These are phyloP conservation scores for Hylyphantes graminicola DNA, from an alignment of 1,140 invertebrate genomes.

Conservation along the genomic window DNA sequence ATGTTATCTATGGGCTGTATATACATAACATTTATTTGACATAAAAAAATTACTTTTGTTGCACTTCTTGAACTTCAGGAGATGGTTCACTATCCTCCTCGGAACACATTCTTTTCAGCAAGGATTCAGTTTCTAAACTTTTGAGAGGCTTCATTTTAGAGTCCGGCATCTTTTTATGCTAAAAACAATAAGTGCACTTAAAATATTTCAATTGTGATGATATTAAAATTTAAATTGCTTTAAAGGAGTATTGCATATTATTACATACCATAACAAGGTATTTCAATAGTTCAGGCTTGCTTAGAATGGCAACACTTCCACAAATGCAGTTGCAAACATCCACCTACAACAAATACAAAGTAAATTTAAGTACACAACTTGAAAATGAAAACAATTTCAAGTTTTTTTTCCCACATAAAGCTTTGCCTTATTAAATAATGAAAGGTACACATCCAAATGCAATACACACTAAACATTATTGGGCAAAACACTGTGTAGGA, in stretches of 20 bases:
- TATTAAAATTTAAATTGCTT: not conserved
- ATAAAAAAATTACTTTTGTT: constrained; percentile 26
- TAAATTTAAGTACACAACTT: not conserved
- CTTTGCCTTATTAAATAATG: too few relatives aligned
- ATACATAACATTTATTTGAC: not conserved
- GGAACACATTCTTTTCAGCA: constrained; percentile 16
- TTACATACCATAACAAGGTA: constrained; percentile 66
- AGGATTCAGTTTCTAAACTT: constrained; percentile 28
- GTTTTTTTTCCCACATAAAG: too few relatives aligned
- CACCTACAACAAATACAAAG: constrained; percentile 56
- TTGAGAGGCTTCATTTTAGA: constrained; percentile 25
- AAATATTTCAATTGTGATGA: not conserved
- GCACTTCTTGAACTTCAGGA: constrained; percentile 34
- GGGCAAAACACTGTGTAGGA: too few relatives aligned
- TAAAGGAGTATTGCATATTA: not conserved
- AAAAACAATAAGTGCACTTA: not conserved
- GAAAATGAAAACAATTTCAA: not conserved
- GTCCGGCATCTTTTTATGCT: constrained; percentile 42
- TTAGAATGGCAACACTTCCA: constrained; percentile 65
- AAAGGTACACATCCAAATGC: too few relatives aligned
- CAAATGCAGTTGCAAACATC: constrained; percentile 65
- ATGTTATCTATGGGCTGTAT: too few relatives aligned
- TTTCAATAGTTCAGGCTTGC: constrained; percentile 66
- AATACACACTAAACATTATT: too few relatives aligned
- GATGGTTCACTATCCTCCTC: constrained; percentile 20